phyloP scores from a whole-genome alignment of 2,888 invertebrate genomes.

The Drosophila mimetica region DNA sequence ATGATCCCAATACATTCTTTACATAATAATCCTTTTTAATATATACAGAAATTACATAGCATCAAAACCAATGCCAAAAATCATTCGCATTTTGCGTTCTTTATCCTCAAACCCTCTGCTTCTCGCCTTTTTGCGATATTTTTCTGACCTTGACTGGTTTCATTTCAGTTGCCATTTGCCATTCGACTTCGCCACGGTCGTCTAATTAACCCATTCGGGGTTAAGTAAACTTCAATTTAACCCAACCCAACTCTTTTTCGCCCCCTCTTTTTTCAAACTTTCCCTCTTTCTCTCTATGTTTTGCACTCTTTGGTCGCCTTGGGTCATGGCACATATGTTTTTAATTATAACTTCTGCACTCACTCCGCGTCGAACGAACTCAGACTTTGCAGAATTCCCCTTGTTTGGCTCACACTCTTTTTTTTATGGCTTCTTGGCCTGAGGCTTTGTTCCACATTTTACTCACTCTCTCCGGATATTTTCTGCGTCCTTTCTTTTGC shows the following conservation, averaged over 20 bases:
- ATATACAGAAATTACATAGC: too few species aligned
- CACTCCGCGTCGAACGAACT: constrained; percentile 24
- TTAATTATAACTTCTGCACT: constrained; percentile 67
- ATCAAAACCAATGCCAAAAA: background rate
- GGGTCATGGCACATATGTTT: constrained; percentile 72
- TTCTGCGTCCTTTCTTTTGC: constrained; percentile 15
- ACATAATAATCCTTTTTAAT: too few species aligned
- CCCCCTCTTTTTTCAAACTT: constrained; percentile 7
- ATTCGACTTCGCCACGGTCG: constrained; percentile 62
- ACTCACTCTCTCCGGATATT: constrained; percentile 12
- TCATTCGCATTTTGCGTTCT: background rate
- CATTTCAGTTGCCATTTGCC: constrained; percentile 39
- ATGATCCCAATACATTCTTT: too few species aligned
- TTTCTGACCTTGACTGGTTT: constrained; percentile 37
- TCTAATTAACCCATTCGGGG: constrained; percentile 70
- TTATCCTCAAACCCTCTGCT: background rate
- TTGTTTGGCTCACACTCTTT: constrained; percentile 5
- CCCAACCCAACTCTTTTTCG: constrained; percentile 9
- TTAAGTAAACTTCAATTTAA: constrained; percentile 30
- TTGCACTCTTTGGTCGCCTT: constrained; percentile 15
- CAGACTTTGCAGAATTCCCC: constrained; percentile 34
- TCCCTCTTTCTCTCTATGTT: constrained; percentile 13
- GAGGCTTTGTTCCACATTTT: constrained; percentile 48
- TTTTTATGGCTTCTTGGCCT: constrained; percentile 25
- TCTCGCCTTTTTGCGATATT: background rate